These are phyloP conservation scores for Sinella curviseta DNA, from an alignment of 1,140 invertebrate genomes.

Conservation along the genomic window DNA sequence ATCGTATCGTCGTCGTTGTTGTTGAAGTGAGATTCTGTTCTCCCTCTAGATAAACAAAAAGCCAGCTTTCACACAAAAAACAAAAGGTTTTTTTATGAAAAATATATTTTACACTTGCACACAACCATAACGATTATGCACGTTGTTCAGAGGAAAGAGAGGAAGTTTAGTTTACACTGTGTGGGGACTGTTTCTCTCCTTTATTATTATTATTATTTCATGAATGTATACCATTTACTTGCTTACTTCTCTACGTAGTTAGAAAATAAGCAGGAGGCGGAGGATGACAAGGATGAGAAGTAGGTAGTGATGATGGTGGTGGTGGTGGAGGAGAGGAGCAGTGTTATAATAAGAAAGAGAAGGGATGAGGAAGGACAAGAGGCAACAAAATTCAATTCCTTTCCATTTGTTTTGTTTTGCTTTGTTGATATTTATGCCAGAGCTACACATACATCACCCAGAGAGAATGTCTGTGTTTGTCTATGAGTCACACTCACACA, in stretches of 20 bases:
- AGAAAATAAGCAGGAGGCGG: background rate
- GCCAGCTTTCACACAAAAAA: constrained; percentile 1
- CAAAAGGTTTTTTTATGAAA: background rate
- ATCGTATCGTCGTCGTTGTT: background rate
- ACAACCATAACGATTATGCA: background rate
- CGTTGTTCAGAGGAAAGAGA: background rate
- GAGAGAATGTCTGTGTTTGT: constrained; percentile 5
- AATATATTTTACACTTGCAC: background rate
- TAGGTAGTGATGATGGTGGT: no score
- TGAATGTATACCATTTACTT: background rate
- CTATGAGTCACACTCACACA: constrained; percentile 14
- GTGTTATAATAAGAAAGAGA: no score
- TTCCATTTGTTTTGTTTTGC: constrained; percentile 14
- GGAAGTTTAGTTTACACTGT: background rate
- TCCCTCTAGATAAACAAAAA: constrained; percentile 22
- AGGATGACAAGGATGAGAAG: no score
- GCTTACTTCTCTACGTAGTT: background rate
- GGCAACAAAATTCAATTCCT: constrained; percentile 18
- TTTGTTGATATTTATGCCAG: constrained; percentile 26
- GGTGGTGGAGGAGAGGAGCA: no score
- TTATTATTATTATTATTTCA: background rate
- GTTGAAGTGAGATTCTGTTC: background rate
- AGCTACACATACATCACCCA: constrained; percentile 6
- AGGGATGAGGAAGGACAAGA: constrained; percentile 15
- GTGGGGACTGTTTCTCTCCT: background rate